Evolutionary conservation across 2,888 invertebrate genomes (phyloP).

Genomic region (Ophraella communa): DNA sequence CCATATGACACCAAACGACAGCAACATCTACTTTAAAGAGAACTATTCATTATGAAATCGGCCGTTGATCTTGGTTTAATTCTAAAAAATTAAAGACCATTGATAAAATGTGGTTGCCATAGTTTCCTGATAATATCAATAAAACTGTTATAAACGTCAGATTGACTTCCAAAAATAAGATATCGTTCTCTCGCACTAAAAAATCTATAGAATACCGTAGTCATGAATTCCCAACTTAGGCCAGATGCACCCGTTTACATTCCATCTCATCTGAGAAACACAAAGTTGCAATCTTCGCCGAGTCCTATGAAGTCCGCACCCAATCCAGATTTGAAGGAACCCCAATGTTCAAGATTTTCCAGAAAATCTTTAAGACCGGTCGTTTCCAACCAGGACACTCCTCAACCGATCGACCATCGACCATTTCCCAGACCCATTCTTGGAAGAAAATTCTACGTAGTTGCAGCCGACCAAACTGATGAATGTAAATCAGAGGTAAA

Average conservation of each 20-base stretch:
- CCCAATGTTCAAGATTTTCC: slow-evolving; percentile 39
- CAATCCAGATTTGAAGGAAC: slow-evolving; percentile 22
- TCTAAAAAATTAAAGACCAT: too few relatives aligned
- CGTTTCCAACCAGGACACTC: slow-evolving; percentile 34
- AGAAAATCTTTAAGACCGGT: slow-evolving; percentile 37
- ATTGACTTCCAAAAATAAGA: slow-evolving; percentile 20
- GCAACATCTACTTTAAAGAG: too few relatives aligned
- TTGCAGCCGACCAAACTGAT: slow-evolving; percentile 28
- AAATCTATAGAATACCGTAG: not conserved
- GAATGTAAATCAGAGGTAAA: too few relatives aligned
- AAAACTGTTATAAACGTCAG: slow-evolving; percentile 22
- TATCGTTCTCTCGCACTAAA: not conserved
- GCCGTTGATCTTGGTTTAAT: too few relatives aligned
- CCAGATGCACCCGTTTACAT: slow-evolving; percentile 46
- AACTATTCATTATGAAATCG: too few relatives aligned
- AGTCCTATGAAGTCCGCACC: slow-evolving; percentile 19
- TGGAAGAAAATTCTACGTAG: slow-evolving; percentile 39
- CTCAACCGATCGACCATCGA: slow-evolving; percentile 43
- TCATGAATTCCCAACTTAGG: slow-evolving; percentile 44
- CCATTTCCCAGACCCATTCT: slow-evolving; percentile 46
- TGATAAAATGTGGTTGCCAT: not conserved
- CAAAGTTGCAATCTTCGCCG: slow-evolving; percentile 20
- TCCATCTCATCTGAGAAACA: slow-evolving; percentile 39
- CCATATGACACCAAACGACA: too few relatives aligned
- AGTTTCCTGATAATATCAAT: not conserved